These are phyloP conservation scores for Psophia crepitans DNA, from an alignment of 2,113 vertebrate genomes.

Conservation along the genomic window DNA sequence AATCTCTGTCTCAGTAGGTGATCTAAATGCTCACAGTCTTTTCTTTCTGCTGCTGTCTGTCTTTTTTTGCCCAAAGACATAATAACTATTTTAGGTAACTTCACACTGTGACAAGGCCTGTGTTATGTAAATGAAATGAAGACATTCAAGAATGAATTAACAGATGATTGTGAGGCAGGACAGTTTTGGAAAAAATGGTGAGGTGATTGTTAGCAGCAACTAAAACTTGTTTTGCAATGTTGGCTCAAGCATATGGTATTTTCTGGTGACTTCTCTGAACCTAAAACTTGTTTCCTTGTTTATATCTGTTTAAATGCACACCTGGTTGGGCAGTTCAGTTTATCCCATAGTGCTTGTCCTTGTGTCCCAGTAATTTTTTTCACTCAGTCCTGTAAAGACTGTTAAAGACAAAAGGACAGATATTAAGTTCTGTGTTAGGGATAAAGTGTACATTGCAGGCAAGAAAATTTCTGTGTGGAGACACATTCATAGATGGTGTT, in stretches of 20 bases:
- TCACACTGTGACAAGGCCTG: conserved; percentile 57
- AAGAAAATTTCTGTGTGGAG: not conserved
- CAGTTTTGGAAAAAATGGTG: not conserved
- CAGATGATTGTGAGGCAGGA: conserved; percentile 24
- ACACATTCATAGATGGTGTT: not conserved
- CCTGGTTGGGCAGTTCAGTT: not conserved
- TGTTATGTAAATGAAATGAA: conserved; percentile 64
- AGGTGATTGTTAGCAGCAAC: conserved; percentile 6
- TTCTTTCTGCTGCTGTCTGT: conserved; percentile 50
- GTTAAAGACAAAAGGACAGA: not conserved
- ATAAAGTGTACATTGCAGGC: not conserved
- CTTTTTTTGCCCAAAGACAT: conserved; percentile 62
- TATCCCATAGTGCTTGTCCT: not conserved
- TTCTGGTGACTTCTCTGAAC: not conserved
- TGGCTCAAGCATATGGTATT: not conserved
- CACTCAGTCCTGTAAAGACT: not conserved
- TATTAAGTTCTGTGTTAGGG: fast-evolving
- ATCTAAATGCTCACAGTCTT: conserved; percentile 26
- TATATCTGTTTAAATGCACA: not conserved
- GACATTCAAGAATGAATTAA: conserved; percentile 50
- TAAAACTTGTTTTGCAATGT: conserved; percentile 2
- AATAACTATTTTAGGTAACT: conserved; percentile 71
- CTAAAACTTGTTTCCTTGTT: not conserved
- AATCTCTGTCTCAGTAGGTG: conserved; percentile 60
- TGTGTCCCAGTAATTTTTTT: not conserved